Conservation (phyloP, 2,113 vertebrate species). For the Oncorhynchus mykiss region DNA sequence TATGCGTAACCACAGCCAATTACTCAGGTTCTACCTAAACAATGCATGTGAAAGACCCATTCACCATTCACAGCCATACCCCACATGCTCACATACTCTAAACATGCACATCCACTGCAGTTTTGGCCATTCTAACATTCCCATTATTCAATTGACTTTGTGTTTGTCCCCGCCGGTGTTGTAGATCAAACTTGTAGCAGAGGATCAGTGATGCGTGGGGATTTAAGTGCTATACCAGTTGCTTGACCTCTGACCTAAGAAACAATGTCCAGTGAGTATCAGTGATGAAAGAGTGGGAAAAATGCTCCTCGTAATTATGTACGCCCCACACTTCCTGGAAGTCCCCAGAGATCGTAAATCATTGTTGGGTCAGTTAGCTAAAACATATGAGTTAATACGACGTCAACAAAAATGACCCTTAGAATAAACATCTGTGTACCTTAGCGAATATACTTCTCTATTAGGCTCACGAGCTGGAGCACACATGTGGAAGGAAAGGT, state of each 20-base stretch:
- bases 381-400: conserved; percentile 64
- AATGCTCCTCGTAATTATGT: conserved; percentile 54
- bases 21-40: conserved; percentile 3
- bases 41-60: not conserved
- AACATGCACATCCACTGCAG: too few relatives aligned
- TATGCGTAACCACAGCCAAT: not conserved
- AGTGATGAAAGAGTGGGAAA: conserved; percentile 24
- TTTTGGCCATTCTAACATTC: not conserved
- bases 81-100: not conserved
- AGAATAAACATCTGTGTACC: conserved; percentile 71
- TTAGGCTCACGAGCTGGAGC: conserved; percentile 39
- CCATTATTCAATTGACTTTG: not conserved
- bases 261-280: conserved; percentile 32
- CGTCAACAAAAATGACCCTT: conserved; percentile 67
- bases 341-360: conserved; percentile 65
- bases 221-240: conserved; percentile 10
- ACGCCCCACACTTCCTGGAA: conserved; percentile 50
- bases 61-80: not conserved
- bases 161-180: not conserved
- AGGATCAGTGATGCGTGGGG: not conserved
- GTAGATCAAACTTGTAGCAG: not conserved
- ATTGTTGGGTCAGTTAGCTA: conserved; percentile 50
- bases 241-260: conserved; percentile 26
- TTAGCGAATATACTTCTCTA: conserved; percentile 34
- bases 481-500: conserved; percentile 54